A percentile compares a stretch with the other conserved stretches of the same genome.
Conservation (phyloP, 2,888 invertebrate species). For the Ceriagrion tenellum region DNA sequence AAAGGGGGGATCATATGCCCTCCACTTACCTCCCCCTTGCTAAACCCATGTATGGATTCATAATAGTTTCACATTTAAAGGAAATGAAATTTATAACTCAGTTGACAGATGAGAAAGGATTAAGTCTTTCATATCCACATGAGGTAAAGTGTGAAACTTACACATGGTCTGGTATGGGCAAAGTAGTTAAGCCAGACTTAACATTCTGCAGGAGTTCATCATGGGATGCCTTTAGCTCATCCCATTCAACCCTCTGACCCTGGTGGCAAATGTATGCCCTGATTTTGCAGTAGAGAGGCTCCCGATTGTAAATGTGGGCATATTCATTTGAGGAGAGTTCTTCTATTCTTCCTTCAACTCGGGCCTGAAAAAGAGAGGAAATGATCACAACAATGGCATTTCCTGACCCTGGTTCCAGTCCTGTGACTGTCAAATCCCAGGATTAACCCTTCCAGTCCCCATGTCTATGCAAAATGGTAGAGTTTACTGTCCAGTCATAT, state of each 20-base stretch:
- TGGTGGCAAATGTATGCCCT: constrained; percentile 78
- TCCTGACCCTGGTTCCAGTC: not conserved
- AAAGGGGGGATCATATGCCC: too few species aligned
- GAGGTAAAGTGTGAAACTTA: constrained; percentile 74
- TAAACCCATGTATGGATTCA: too few species aligned
- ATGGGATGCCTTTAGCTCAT: constrained; percentile 77
- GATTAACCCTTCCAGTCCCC: too few species aligned
- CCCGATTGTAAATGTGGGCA: constrained; percentile 77
- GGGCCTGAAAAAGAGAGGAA: constrained; percentile 75
- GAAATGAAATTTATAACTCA: too few species aligned
- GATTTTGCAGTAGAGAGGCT: constrained; percentile 78
- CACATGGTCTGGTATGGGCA: constrained; percentile 79
- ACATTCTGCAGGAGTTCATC: constrained; percentile 77
- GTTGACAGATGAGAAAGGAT: too few species aligned
- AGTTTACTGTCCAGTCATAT: too few species aligned
- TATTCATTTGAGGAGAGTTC: constrained; percentile 75
- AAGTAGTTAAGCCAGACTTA: constrained; percentile 73
- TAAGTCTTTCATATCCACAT: too few species aligned
- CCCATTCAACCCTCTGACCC: constrained; percentile 77
- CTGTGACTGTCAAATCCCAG: too few species aligned
- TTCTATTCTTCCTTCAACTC: constrained; percentile 77
- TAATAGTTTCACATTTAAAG: too few species aligned
- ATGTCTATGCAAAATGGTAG: too few species aligned
- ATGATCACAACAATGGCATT: not conserved
- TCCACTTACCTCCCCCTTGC: too few species aligned